Base-by-base conservation (phyloP, 2,888 invertebrate genomes). In the Patella ulyssiponensis region DNA sequence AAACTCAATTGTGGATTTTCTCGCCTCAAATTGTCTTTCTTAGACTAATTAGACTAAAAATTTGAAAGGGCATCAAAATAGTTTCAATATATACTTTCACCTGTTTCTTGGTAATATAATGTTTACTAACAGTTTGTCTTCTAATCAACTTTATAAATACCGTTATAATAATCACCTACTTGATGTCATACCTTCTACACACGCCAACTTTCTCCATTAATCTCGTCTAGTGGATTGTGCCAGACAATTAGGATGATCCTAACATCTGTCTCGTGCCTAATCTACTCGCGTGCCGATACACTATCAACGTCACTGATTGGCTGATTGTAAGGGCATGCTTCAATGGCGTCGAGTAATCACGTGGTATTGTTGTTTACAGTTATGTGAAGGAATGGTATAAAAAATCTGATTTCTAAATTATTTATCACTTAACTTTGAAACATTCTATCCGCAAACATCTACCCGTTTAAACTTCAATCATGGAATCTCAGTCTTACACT, bases 271-370 rank as follows among this genome's bases (percentile, higher is more conserved):
- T 64, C 17, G 15, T 1, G 15, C n/a, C 20, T 64, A 64, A 64
- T 64, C 64, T 64, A 64, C n/a, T 64, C 64, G 9, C 64, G 64
- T 64, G 64, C 23, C 64, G 20, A 64, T 64, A 64, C 64, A 64
- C 64, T 23, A 23, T 44, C 44, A 44, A 44, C 44, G 44, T 44
- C 20, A 64, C 64, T 23, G 64, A 64, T 64, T 64, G 64, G 64
- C 23, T 15, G 23, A 14, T 64, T 23, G 64, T 64, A 64, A 23
- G 11, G 64, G 64, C 7, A 64, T 64, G 64, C 64, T 64, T 23
- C 64, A 64, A 23, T 64, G 23, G 20, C 23, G 44, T 44, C 44
- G 44, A 44, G 44, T 44, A 44, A 11, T 23, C 20, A 64, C 64
- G 64, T 64, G 64, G 23, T 64, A 64, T 64, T 23, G 14, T 64